A percentile compares a stretch with the other conserved stretches of the same genome.
Conservation (phyloP, 2,888 invertebrate species). For the Parthenolecanium corni region DNA sequence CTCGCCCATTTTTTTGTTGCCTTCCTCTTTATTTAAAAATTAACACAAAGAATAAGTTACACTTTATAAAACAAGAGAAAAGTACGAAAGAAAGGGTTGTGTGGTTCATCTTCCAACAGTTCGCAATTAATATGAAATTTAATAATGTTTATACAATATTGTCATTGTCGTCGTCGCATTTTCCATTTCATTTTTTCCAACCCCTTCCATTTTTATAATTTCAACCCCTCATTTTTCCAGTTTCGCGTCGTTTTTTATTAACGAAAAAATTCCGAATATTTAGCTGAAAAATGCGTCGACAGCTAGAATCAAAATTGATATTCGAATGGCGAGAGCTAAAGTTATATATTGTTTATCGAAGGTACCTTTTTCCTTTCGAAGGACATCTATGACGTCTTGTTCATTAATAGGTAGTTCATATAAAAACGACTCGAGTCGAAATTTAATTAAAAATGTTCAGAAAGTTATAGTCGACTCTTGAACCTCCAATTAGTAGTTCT, state of each 20-base stretch:
- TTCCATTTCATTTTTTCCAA: neutral
- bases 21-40: slow-evolving; percentile 14
- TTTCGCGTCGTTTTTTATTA: neutral
- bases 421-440: no score
- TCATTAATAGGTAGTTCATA: no score
- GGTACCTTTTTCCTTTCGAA: no score
- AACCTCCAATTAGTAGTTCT: no score
- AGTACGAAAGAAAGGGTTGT: slow-evolving; percentile 17
- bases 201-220: neutral
- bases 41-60: neutral
- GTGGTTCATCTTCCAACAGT: slow-evolving; percentile 21
- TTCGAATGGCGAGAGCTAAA: no score
- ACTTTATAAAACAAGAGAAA: slow-evolving; percentile 10
- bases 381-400: no score
- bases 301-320: no score
- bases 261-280: slow-evolving; percentile 1
- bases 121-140: slow-evolving; percentile 26
- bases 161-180: slow-evolving; percentile 12
- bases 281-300: neutral
- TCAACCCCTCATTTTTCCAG: neutral
- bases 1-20: slow-evolving; percentile 1
- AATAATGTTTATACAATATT: slow-evolving; percentile 28
- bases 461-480: no score
- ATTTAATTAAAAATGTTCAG: no score
- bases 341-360: no score